A percentile compares a stretch with the other conserved stretches of the same genome.
These are phyloP conservation scores for Solenopsis fugax DNA, from an alignment of 1,140 invertebrate species.

Conservation along the genomic window DNA sequence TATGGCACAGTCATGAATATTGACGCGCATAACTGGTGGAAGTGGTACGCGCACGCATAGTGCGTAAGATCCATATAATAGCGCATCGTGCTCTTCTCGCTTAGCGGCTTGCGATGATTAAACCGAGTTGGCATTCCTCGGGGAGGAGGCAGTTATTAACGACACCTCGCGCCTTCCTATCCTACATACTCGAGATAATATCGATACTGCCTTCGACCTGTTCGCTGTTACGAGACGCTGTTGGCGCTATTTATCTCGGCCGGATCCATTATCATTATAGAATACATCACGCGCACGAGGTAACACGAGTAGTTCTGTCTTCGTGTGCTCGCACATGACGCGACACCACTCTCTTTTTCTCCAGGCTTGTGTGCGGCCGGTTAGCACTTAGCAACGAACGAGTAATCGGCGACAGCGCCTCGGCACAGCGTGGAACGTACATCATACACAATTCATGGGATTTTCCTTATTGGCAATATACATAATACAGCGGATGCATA, in stretches of 20 bases:
- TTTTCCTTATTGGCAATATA: slow-evolving; percentile 37
- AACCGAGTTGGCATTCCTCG: slow-evolving; percentile 68
- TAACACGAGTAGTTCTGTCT: slow-evolving; percentile 72
- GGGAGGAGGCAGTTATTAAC: slow-evolving; percentile 73
- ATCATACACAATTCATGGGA: slow-evolving; percentile 27
- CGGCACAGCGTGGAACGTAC: background rate
- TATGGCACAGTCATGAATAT: slow-evolving; percentile 70
- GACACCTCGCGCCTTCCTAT: slow-evolving; percentile 65
- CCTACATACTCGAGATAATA: slow-evolving; percentile 61
- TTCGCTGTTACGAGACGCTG: slow-evolving; percentile 41
- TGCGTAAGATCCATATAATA: slow-evolving; percentile 50
- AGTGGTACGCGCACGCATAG: slow-evolving; percentile 40
- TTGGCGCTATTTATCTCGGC: slow-evolving; percentile 72
- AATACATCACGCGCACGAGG: slow-evolving; percentile 54
- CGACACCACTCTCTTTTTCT: slow-evolving; percentile 55
- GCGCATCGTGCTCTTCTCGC: slow-evolving; percentile 58
- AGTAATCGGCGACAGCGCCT: slow-evolving; percentile 53
- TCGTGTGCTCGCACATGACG: slow-evolving; percentile 30
- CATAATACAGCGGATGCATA: slow-evolving; percentile 31
- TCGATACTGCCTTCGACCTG: slow-evolving; percentile 64
- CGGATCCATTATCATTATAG: slow-evolving; percentile 67
- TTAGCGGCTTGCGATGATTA: slow-evolving; percentile 38
- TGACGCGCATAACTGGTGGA: slow-evolving; percentile 54
- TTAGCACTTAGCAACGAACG: slow-evolving; percentile 7
- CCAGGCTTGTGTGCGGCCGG: background rate